Percentiles rank a stretch among this genome's conserved stretches.
Conservation (phyloP, 2,888 invertebrate genomes). For the Hyles lineata region DNA sequence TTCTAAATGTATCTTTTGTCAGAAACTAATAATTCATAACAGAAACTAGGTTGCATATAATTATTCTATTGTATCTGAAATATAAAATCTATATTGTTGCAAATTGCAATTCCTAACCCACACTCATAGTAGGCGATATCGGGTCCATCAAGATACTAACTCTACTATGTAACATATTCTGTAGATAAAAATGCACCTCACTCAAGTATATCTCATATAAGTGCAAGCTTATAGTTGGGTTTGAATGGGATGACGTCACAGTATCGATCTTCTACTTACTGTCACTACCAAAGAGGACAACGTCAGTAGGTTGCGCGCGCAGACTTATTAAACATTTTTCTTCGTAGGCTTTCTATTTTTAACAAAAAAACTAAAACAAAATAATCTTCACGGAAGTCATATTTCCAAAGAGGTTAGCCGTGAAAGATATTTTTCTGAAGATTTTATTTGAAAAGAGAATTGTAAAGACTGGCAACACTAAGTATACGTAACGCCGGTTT, state of each 20-base stretch:
- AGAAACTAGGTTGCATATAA: neutral
- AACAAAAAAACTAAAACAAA: neutral
- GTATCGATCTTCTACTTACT: constrained; percentile 66
- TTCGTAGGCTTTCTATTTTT: too few species aligned
- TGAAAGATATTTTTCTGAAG: neutral
- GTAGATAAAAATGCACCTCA: constrained; percentile 1
- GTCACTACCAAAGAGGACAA: constrained; percentile 57
- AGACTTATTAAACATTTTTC: constrained; percentile 31
- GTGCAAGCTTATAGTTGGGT: constrained; percentile 36
- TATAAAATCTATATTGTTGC: neutral
- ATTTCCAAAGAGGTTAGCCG: neutral
- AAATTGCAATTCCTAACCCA: neutral
- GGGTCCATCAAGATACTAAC: neutral
- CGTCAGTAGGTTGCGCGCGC: constrained; percentile 60
- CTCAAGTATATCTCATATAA: neutral
- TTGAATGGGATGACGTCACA: constrained; percentile 80
- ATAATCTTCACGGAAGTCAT: neutral
- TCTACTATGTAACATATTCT: neutral
- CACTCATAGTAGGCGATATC: neutral
- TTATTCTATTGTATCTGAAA: neutral
- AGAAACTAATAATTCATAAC: neutral
- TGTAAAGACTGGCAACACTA: constrained; percentile 52
- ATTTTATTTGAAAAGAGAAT: constrained; percentile 25
- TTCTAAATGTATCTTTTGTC: neutral
- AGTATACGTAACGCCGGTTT: constrained; percentile 53